Percentiles rank a stretch among this genome's conserved stretches.
Evolutionary conservation across 2,888 invertebrate genomes (phyloP).

Genomic region (Microctonus brassicae): DNA sequence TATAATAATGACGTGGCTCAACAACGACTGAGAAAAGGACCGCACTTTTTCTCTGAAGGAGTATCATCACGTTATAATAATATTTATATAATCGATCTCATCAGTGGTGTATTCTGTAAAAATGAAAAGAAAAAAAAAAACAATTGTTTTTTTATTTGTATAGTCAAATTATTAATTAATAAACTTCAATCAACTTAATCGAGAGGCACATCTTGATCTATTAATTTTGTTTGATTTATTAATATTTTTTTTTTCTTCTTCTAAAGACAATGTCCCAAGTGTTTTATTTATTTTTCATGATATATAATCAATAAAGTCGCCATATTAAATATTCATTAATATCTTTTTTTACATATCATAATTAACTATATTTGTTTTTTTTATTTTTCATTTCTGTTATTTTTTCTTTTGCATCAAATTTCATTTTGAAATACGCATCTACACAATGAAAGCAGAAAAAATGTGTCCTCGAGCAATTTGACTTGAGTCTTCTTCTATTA

Average conservation of each 20-base stretch:
- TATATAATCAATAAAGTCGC: conserved; percentile 14
- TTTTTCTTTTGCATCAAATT: conserved; percentile 29
- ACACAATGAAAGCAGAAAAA: conserved; percentile 67
- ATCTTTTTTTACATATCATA: conserved; percentile 14
- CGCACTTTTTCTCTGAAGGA: conserved; percentile 66
- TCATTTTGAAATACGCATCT: conserved; percentile 62
- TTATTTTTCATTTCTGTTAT: conserved; percentile 34
- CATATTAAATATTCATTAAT: conserved; percentile 18
- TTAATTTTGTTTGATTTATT: not conserved
- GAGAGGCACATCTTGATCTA: conserved; percentile 16
- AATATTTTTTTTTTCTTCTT: not conserved
- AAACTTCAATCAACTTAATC: not conserved
- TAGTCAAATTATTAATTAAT: not conserved
- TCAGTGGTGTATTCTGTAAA: conserved; percentile 1
- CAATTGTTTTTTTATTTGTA: not conserved
- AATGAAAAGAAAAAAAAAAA: not conserved
- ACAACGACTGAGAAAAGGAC: conserved; percentile 67
- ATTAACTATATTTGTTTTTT: conserved; percentile 39
- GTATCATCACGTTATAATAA: conserved; percentile 53
- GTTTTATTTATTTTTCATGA: conserved; percentile 14
- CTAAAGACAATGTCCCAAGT: conserved; percentile 7
- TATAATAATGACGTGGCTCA: conserved; percentile 51
- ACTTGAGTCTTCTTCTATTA: conserved; percentile 46
- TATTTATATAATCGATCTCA: not conserved
- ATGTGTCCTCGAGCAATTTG: conserved; percentile 53